Conservation (phyloP, 2,888 invertebrate species). For the Himalopsyche japonica region DNA sequence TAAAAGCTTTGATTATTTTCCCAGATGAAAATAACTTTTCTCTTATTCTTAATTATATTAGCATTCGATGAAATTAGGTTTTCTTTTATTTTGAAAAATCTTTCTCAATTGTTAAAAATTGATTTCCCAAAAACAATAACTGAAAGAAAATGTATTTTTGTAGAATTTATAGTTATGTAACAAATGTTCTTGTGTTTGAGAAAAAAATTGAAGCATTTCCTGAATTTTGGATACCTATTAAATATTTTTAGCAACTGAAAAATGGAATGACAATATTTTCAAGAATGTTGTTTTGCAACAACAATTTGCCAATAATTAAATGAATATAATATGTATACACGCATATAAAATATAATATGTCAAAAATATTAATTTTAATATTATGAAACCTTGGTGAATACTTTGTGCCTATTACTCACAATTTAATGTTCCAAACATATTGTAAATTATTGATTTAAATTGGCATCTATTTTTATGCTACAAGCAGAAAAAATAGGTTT, state of each 20-base stretch:
- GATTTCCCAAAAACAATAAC: neutral
- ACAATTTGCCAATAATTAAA: neutral
- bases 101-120: neutral
- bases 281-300: neutral
- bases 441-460: neutral
- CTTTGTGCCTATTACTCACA: neutral
- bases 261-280: neutral
- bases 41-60: neutral
- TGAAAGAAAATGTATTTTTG: neutral
- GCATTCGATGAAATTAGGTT: neutral
- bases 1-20: neutral
- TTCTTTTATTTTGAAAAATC: neutral
- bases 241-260: neutral
- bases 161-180: neutral
- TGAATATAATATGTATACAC: neutral
- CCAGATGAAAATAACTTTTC: neutral
- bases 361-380: neutral
- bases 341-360: neutral
- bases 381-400: neutral
- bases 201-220: neutral
- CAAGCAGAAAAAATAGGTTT: neutral
- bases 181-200: neutral
- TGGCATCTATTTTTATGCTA: neutral
- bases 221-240: neutral
- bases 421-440: neutral